Conservation (phyloP, 2,888 invertebrate species). For the Polymixis lichenea region DNA sequence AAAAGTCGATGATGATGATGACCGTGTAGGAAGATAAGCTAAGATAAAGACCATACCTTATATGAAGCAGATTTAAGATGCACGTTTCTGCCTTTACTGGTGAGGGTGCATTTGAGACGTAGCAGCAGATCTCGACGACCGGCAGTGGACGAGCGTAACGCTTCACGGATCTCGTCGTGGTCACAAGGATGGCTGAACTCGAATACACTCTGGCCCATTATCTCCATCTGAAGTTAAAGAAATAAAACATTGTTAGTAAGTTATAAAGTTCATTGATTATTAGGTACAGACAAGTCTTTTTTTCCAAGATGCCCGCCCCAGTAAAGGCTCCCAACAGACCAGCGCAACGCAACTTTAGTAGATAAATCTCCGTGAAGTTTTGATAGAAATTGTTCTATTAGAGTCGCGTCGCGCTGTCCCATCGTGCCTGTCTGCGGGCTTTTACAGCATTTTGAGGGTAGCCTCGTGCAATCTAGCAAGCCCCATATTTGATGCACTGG, state of each 20-base stretch:
- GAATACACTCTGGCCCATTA: conserved; percentile 98
- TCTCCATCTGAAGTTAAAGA: conserved; percentile 94
- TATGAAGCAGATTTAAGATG: conserved; percentile 98
- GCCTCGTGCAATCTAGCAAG: too few relatives aligned
- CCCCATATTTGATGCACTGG: too few relatives aligned
- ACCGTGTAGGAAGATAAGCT: not conserved
- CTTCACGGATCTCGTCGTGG: conserved; percentile 96
- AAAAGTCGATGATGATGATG: not conserved
- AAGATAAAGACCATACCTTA: conserved; percentile 92
- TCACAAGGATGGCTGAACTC: conserved; percentile 99
- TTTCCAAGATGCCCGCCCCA: too few relatives aligned
- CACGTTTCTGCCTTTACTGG: conserved; percentile 98
- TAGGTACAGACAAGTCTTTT: too few relatives aligned
- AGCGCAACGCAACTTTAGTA: too few relatives aligned
- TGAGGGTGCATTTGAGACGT: conserved; percentile 98
- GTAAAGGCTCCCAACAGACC: too few relatives aligned
- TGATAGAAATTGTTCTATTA: too few relatives aligned
- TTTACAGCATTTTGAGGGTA: too few relatives aligned
- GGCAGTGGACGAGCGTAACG: conserved; percentile 85
- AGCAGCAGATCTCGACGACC: conserved; percentile 92
- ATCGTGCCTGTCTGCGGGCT: too few relatives aligned
- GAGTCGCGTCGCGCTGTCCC: too few relatives aligned
- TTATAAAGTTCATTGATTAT: too few relatives aligned
- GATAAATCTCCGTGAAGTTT: too few relatives aligned
- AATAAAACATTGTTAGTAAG: not conserved